Percentiles rank a stretch among this genome's conserved stretches.
phyloP scores from a whole-genome alignment of 2,113 vertebrate species.

The Myodes glareolus region DNA sequence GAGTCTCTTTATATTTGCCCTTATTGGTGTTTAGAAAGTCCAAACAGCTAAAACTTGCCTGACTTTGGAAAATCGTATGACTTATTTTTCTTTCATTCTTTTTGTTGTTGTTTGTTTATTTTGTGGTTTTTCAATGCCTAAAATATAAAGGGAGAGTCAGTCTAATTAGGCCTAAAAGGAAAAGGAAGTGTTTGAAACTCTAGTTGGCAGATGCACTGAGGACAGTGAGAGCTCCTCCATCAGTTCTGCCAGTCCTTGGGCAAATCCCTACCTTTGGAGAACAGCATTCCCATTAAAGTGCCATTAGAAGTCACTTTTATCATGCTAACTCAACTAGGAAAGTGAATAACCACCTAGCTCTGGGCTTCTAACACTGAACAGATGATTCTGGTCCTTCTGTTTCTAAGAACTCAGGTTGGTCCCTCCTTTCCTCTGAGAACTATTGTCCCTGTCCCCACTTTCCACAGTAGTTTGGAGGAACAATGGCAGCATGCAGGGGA shows the following conservation, averaged over 20 bases:
- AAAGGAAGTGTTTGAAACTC: not conserved
- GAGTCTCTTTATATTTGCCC: not conserved
- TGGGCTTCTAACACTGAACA: not conserved
- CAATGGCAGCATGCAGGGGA: not conserved
- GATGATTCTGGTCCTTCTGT: not conserved
- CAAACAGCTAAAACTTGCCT: not conserved
- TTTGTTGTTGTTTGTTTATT: not conserved
- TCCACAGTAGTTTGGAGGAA: not conserved
- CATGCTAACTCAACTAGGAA: constrained; percentile 73
- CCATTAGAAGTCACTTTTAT: constrained; percentile 3
- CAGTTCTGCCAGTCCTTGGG: not conserved
- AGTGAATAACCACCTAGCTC: constrained; percentile 10
- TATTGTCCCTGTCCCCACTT: not conserved
- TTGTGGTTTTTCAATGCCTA: not conserved
- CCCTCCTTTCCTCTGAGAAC: constrained; percentile 2
- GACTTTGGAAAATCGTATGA: not conserved
- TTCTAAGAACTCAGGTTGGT: not conserved
- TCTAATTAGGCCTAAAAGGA: not conserved
- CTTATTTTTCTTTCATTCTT: not conserved
- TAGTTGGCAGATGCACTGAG: not conserved
- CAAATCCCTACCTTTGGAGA: not conserved
- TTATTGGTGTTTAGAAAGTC: not conserved
- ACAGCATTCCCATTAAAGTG: constrained; percentile 48
- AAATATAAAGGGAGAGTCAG: not conserved
- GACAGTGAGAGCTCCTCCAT: not conserved